Conservation (phyloP, 2,113 vertebrate genomes). For the Pseudolaguvia tuberculata region DNA sequence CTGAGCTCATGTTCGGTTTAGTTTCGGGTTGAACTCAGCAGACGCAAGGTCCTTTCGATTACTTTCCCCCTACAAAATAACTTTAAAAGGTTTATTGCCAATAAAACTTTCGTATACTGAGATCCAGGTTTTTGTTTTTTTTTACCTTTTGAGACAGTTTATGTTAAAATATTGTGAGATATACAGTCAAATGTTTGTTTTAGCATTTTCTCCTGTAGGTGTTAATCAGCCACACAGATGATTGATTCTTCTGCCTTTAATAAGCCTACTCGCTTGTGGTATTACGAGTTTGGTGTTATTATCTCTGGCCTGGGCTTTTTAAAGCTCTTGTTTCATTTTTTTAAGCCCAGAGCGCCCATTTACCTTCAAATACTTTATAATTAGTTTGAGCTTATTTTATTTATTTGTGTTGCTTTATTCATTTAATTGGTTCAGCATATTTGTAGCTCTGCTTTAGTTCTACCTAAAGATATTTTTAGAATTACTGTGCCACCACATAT, state of each 20-base stretch:
- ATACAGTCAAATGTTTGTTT: not conserved
- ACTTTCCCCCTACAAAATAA: not conserved
- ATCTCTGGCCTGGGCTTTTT: not conserved
- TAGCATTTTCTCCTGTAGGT: not conserved
- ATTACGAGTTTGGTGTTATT: conserved; percentile 6
- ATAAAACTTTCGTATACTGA: not conserved
- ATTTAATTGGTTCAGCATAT: conserved; percentile 28
- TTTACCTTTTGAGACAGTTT: not conserved
- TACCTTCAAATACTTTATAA: conserved; percentile 4
- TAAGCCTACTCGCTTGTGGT: conserved; percentile 6
- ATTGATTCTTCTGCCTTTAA: conserved; percentile 8
- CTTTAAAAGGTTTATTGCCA: not conserved
- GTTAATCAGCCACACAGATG: conserved; percentile 28
- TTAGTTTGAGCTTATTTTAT: not conserved
- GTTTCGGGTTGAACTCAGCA: not conserved
- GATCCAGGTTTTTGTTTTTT: not conserved
- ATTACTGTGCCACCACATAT: too few relatives aligned
- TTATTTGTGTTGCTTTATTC: not conserved
- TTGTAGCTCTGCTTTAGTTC: not conserved
- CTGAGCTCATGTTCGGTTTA: not conserved
- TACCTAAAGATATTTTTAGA: too few relatives aligned
- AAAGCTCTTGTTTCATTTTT: not conserved
- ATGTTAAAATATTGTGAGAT: not conserved
- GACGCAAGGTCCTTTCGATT: not conserved
- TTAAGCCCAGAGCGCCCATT: not conserved